Base-by-base conservation (phyloP, 1,140 invertebrate species). In the Archivesica marissinica region DNA sequence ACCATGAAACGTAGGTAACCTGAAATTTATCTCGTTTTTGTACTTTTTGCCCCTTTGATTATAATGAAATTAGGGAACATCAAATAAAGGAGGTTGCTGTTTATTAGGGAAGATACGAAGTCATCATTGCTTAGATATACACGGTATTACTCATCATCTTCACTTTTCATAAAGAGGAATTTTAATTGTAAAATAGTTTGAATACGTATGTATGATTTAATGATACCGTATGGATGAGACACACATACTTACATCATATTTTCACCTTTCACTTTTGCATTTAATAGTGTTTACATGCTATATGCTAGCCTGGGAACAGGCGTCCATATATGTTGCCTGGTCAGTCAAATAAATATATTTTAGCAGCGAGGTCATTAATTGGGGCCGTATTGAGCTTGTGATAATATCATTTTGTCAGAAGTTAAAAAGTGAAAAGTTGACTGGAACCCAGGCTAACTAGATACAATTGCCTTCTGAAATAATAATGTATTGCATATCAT, bases 101-200 rank as follows among this genome's bases (percentile, higher is more conserved):
- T 44, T 72, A 72, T 72, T 23, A 72, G 2, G 20, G 35, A 76
- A 39, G 52, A 38, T 25, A 38, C 41, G 28, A 52, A 54, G 47
- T 76, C 74, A 76, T 76, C 47, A 76, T 76, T 38, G 52, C 74
- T 33, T 39, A 2, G 25, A n/a, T 76, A 54, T 59, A 54, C 35
- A 20, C 13, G 6, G 33, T 13, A 56, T 76, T 76, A 76, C 47
- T 76, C 74, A 76, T 39, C 39, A 7, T 76, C n/a, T 56, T 0
- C 38, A 35, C 15, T 64, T 64, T 64, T 64, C n/a, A n/a, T 35
- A 35, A 33, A 35, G 2, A 54, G 74, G 74, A 76, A 76, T 76
- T 50, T 76, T 76, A 56, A 54, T 76, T 76, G 74, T 54, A 54
- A 54, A 64, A 64, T 64, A 35, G 59, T 64, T 64, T 35, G 59